A percentile compares a stretch with the other conserved stretches of the same genome.
phyloP scores from a whole-genome alignment of 1,140 invertebrate genomes.

The Apis laboriosa region DNA sequence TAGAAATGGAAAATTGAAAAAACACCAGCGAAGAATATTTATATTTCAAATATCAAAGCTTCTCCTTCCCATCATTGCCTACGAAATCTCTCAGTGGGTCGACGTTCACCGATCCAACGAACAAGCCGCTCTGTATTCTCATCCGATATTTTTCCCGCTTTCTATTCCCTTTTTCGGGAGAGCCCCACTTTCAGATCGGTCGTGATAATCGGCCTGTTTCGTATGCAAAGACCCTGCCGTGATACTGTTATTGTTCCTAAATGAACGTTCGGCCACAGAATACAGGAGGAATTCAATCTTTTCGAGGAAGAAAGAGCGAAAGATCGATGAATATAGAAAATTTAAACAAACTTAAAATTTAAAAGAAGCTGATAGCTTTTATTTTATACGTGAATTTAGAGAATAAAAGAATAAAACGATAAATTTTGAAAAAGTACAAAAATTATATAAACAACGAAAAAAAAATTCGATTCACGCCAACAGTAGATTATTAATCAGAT shows the following conservation, averaged over 20 bases:
- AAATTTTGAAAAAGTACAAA: no score
- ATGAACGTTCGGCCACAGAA: constrained; percentile 9
- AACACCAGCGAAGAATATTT: background rate
- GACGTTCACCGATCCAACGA: background rate
- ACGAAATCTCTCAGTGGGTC: no score
- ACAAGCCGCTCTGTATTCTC: constrained; percentile 39
- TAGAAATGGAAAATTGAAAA: background rate
- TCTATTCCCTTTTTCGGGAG: constrained; percentile 55
- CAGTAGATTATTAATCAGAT: no score
- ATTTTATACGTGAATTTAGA: no score
- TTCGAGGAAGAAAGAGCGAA: background rate
- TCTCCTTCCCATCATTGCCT: background rate
- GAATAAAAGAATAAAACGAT: no score
- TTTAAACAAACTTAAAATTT: no score
- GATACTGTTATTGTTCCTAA: constrained; percentile 54
- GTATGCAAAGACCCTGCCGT: constrained; percentile 37
- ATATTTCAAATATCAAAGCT: background rate
- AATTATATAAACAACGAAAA: no score
- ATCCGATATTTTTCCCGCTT: constrained; percentile 54
- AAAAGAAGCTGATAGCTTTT: no score
- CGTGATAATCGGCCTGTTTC: constrained; percentile 49
- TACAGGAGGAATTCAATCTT: constrained; percentile 19
- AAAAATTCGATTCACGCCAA: background rate
- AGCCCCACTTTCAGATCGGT: constrained; percentile 35
- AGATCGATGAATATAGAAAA: no score